These are phyloP conservation scores for Sorex araneus DNA, from an alignment of 2,113 vertebrate genomes.

Conservation along the genomic window DNA sequence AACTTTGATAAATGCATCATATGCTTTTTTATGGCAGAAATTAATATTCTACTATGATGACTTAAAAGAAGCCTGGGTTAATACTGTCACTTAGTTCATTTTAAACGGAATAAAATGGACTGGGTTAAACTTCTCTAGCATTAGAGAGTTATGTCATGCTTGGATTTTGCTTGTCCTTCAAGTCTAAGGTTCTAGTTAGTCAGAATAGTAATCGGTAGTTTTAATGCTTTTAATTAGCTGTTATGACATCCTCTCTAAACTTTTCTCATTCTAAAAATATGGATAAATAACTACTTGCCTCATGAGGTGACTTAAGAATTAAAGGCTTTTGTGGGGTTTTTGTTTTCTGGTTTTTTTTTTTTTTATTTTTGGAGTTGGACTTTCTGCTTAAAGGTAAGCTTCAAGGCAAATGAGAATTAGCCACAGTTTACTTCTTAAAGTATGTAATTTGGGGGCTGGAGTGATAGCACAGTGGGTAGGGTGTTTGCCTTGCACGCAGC, in stretches of 20 bases:
- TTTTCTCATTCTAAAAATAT: slow-evolving; percentile 58
- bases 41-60: background rate
- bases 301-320: background rate
- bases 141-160: slow-evolving; percentile 24
- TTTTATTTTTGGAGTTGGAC: background rate
- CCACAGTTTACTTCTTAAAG: slow-evolving; percentile 40
- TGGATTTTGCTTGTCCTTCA: slow-evolving; percentile 20
- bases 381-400: slow-evolving; percentile 51
- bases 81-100: background rate
- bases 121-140: background rate
- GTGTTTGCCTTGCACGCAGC: no score
- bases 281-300: slow-evolving; percentile 31
- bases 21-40: slow-evolving; percentile 15
- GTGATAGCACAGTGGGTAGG: no score
- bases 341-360: background rate
- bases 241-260: background rate
- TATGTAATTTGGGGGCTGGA: slow-evolving; percentile 20
- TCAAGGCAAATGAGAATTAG: slow-evolving; percentile 45
- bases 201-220: slow-evolving; percentile 23
- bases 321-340: background rate
- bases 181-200: slow-evolving; percentile 17
- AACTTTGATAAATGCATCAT: slow-evolving; percentile 31
- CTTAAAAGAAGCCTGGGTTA: background rate
- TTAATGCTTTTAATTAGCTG: slow-evolving; percentile 44
- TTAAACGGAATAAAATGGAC: slow-evolving; percentile 54